Percentiles rank a stretch among this genome's conserved stretches.
Evolutionary conservation across 2,888 invertebrate species (phyloP).

Genomic region (Agrotis ipsilon): DNA sequence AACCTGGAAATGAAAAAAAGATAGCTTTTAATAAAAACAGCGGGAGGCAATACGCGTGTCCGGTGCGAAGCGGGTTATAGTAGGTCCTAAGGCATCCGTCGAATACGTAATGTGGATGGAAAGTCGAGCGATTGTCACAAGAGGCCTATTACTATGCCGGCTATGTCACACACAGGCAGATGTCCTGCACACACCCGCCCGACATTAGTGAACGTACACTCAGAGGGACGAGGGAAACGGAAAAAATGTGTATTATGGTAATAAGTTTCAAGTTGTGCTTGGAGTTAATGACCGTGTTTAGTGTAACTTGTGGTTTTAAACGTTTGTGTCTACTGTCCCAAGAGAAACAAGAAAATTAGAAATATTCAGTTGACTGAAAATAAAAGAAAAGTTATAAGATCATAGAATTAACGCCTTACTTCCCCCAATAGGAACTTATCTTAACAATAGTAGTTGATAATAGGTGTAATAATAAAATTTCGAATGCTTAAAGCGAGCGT

Average conservation of each 20-base stretch:
- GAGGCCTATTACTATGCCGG: slow-evolving; percentile 80
- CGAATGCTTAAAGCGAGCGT: neutral
- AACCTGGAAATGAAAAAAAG: slow-evolving; percentile 60
- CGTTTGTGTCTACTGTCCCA: neutral
- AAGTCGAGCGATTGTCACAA: slow-evolving; percentile 80
- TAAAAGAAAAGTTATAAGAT: too few species aligned
- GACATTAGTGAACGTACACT: slow-evolving; percentile 65
- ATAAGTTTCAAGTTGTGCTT: slow-evolving; percentile 31
- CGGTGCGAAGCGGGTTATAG: slow-evolving; percentile 69
- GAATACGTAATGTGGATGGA: slow-evolving; percentile 82
- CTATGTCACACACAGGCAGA: slow-evolving; percentile 75
- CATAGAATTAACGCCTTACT: too few species aligned
- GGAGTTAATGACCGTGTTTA: slow-evolving; percentile 18
- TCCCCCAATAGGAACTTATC: too few species aligned
- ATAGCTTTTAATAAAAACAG: slow-evolving; percentile 61
- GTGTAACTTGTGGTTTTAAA: slow-evolving; percentile 18
- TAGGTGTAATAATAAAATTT: too few species aligned
- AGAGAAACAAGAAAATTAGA: neutral
- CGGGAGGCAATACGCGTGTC: slow-evolving; percentile 61
- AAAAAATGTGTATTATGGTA: slow-evolving; percentile 29
- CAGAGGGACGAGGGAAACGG: slow-evolving; percentile 16
- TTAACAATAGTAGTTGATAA: too few species aligned
- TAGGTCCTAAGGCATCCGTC: slow-evolving; percentile 67
- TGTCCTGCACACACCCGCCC: slow-evolving; percentile 73
- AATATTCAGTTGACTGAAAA: neutral